phyloP scores from a whole-genome alignment of 2,888 invertebrate genomes.

The Eupithecia pulchellata region DNA sequence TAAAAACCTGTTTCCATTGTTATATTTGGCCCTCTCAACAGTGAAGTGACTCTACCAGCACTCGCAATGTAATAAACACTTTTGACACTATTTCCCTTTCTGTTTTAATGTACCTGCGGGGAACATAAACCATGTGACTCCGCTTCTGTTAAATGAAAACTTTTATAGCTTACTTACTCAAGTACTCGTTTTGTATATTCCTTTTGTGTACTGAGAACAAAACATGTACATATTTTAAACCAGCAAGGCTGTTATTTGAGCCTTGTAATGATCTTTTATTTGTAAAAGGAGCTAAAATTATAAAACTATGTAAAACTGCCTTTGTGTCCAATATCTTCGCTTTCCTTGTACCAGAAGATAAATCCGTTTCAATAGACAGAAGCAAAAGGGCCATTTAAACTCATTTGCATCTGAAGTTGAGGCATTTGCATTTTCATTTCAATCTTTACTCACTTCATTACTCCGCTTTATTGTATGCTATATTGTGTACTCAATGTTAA shows the following conservation, averaged over 20 bases:
- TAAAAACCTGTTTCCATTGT: conserved; percentile 35
- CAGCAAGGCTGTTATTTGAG: not conserved
- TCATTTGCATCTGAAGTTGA: conserved; percentile 48
- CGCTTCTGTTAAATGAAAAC: not conserved
- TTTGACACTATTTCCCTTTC: conserved; percentile 39
- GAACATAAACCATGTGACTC: conserved; percentile 51
- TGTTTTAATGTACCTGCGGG: conserved; percentile 53
- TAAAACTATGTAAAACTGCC: not conserved
- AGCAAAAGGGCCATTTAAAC: conserved; percentile 40
- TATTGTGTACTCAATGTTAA: conserved; percentile 13
- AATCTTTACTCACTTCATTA: conserved; percentile 43
- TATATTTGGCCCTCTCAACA: conserved; percentile 37
- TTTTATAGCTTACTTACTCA: conserved; percentile 10
- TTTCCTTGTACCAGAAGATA: conserved; percentile 28
- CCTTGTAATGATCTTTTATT: not conserved
- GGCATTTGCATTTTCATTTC: conserved; percentile 49
- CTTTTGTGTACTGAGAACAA: not conserved
- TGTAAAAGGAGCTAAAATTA: not conserved
- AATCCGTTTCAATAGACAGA: conserved; percentile 35
- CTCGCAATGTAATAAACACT: conserved; percentile 52
- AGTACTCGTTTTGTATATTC: not conserved
- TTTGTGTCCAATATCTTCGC: conserved; percentile 22
- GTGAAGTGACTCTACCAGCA: conserved; percentile 42
- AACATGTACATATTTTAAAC: not conserved
- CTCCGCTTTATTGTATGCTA: conserved; percentile 34